phyloP scores from a whole-genome alignment of 2,797 vertebrate genomes.

The Thalassophryne amazonica region DNA sequence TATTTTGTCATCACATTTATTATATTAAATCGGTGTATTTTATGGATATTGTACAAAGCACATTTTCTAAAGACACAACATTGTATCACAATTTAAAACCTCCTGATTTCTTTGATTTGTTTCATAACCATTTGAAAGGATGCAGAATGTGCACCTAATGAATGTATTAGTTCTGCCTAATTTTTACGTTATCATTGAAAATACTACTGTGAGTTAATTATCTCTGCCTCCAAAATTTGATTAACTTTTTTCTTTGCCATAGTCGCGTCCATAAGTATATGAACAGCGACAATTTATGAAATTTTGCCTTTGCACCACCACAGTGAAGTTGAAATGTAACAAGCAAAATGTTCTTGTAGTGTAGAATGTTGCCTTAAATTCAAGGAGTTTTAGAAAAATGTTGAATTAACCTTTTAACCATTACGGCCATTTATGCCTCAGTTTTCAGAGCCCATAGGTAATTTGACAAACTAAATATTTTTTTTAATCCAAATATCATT shows the following conservation, averaged over 20 bases:
- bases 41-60: conserved; percentile 33
- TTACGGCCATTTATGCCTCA: no score
- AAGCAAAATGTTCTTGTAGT: no score
- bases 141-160: conserved; percentile 72
- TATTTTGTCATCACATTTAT: conserved; percentile 3
- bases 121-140: conserved; percentile 44
- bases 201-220: conserved; percentile 38
- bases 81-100: conserved; percentile 49
- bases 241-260: neutral
- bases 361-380: no score
- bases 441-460: no score
- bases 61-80: conserved; percentile 24
- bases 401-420: no score
- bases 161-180: conserved; percentile 78
- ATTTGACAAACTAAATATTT: no score
- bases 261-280: no score
- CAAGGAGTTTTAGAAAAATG: no score
- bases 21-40: conserved; percentile 12
- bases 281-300: no score
- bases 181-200: conserved; percentile 52
- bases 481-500: no score
- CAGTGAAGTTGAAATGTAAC: no score
- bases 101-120: conserved; percentile 55
- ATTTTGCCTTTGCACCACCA: no score
- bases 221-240: conserved; percentile 4